These are phyloP conservation scores for Lanistes nyassanus DNA, from an alignment of 1,140 invertebrate genomes.

Conservation along the genomic window DNA sequence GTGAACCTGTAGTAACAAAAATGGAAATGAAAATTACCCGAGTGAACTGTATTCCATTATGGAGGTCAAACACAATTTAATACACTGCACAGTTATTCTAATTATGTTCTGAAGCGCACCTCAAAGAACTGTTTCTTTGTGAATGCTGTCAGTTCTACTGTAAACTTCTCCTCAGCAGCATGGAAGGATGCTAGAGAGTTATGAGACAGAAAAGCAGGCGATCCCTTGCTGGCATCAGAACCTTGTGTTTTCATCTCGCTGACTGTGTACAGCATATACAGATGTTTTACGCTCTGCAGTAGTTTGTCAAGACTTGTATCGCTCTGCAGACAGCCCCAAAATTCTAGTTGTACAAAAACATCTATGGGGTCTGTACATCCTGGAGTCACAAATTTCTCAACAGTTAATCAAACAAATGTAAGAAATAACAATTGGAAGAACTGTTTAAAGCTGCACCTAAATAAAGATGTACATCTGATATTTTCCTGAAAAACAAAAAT, in stretches of 20 bases:
- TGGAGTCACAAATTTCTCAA: no score
- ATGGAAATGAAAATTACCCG: neutral
- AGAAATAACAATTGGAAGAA: no score
- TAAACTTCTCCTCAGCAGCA: constrained; percentile 49
- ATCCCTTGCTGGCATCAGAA: neutral
- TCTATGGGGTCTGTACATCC: no score
- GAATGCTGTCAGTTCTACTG: constrained; percentile 49
- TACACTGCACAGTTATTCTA: neutral
- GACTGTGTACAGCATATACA: constrained; percentile 42
- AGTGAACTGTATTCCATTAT: neutral
- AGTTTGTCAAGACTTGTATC: constrained; percentile 49
- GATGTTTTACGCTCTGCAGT: constrained; percentile 35
- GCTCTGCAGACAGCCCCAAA: constrained; percentile 39
- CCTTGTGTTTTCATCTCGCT: neutral
- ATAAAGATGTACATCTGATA: no score
- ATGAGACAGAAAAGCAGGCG: constrained; percentile 52
- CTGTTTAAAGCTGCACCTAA: no score
- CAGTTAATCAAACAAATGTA: no score
- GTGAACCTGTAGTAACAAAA: neutral
- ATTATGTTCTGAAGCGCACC: constrained; percentile 31
- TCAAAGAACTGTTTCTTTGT: constrained; percentile 63
- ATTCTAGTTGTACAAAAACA: no score
- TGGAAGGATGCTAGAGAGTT: constrained; percentile 45
- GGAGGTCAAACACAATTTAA: neutral
- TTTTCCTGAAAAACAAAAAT: no score